Evolutionary conservation across 1,140 invertebrate species (phyloP).

Genomic region (Araneus ventricosus): DNA sequence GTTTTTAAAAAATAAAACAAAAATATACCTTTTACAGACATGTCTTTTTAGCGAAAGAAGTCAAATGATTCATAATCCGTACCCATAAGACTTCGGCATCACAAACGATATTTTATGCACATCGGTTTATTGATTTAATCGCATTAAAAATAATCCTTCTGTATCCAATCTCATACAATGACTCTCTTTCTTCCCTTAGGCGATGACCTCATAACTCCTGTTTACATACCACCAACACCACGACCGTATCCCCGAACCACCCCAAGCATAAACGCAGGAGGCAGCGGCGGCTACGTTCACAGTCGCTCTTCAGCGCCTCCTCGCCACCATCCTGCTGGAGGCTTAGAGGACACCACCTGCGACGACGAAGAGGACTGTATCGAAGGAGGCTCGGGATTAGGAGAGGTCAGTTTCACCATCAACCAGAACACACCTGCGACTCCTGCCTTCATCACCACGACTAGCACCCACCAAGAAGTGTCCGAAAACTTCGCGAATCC

Average conservation of each 20-base stretch:
- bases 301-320: constrained; percentile 66
- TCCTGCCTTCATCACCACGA: constrained; percentile 11
- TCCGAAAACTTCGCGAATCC: constrained; percentile 36
- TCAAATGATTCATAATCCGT: too few relatives aligned
- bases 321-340: constrained; percentile 39
- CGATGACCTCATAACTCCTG: constrained; percentile 88
- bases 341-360: constrained; percentile 74
- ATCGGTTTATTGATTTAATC: too few relatives aligned
- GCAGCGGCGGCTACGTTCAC: neutral
- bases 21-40: too few relatives aligned
- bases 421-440: constrained; percentile 55
- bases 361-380: constrained; percentile 78
- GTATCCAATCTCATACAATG: neutral
- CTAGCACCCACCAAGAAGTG: neutral
- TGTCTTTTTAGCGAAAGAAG: too few relatives aligned
- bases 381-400: constrained; percentile 76
- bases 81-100: too few relatives aligned
- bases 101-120: too few relatives aligned
- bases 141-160: too few relatives aligned
- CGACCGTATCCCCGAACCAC: constrained; percentile 69
- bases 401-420: constrained; percentile 74
- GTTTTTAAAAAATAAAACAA: too few relatives aligned
- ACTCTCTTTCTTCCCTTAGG: constrained; percentile 40
- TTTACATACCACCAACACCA: constrained; percentile 90
- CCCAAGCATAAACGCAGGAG: constrained; percentile 33